Base-by-base conservation (phyloP, 2,113 vertebrate species). In the Empidonax traillii region DNA sequence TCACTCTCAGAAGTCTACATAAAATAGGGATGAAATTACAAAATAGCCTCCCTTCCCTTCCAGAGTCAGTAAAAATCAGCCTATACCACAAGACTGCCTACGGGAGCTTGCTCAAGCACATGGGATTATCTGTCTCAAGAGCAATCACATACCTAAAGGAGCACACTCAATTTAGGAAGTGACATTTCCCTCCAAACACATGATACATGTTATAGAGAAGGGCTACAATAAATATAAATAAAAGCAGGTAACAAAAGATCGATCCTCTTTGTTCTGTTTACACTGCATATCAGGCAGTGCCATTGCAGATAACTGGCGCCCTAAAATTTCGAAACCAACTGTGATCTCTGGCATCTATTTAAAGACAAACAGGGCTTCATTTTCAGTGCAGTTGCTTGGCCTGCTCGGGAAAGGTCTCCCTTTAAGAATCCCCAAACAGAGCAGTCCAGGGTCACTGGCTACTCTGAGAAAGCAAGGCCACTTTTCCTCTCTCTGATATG, bases 191-290 rank as follows among this genome's bases (percentile, higher is more conserved):
- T 80, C 53, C 51, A 33, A 55, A 63, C 27, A n/a, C 24, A n/a
- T 23, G 1, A 0, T 2, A 18, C 2, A 1, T 2, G 1, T 43
- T 51, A 18, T 3, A 62, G 58, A 65, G n/a, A 65, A 41, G 35
- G 51, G 30, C 52, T 69, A 31, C 31, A 62, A 77, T 39, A 80
- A 86, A 43, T 22, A 82, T 3, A 89, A 95, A 79, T 59, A 89
- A 84, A 93, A 88, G 55, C 51, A 86, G 55, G n/a, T 47, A 63
- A 73, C 59, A 61, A 51, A 66, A 85, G 47, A 88, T 79, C 2
- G 1, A 47, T 56, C 39, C 8, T 71, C 59, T 93, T 19, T 81
- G 68, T 61, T 96, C 90, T 92, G 76, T 95, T 95, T 88, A 78
- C 88, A 33, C 35, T 65, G 90, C 1, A 0, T 88, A 81, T 90